These are phyloP conservation scores for Phenganax subtilis DNA, from an alignment of 92 coral and sea anemone species.

Conservation along the genomic window DNA sequence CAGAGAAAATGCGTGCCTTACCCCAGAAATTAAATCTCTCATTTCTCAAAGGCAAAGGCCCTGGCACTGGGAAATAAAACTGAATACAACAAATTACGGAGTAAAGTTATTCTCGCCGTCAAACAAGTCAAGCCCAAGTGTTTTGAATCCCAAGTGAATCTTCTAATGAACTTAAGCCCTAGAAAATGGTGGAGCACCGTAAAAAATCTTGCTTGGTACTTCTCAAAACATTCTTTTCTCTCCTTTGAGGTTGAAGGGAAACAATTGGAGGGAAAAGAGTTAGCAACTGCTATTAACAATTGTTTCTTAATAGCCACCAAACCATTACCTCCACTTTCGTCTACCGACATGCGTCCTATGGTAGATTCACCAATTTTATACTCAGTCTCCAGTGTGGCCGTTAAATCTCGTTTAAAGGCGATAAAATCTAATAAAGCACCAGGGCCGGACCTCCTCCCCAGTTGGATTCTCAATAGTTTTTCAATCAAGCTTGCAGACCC, in stretches of 20 bases:
- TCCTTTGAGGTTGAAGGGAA: background rate
- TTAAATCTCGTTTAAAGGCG: constrained; percentile 13
- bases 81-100: background rate
- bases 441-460: constrained; percentile 5
- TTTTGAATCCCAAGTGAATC: background rate
- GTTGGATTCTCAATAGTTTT: no score
- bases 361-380: background rate
- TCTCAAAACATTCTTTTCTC: background rate
- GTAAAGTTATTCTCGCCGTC: background rate
- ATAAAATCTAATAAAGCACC: constrained; percentile 8
- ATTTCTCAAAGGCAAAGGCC: background rate
- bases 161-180: background rate
- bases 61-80: background rate
- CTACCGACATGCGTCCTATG: background rate
- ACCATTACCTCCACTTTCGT: constrained; percentile 10
- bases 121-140: background rate
- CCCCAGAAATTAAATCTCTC: no score
- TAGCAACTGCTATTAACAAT: background rate
- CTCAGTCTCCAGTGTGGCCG: constrained; percentile 19
- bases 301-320: background rate
- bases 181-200: background rate
- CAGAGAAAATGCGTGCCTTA: background rate
- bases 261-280: background rate
- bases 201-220: background rate
- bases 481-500: no score